Conservation (phyloP, 2,113 vertebrate species). For the Vulpes ferrilata region DNA sequence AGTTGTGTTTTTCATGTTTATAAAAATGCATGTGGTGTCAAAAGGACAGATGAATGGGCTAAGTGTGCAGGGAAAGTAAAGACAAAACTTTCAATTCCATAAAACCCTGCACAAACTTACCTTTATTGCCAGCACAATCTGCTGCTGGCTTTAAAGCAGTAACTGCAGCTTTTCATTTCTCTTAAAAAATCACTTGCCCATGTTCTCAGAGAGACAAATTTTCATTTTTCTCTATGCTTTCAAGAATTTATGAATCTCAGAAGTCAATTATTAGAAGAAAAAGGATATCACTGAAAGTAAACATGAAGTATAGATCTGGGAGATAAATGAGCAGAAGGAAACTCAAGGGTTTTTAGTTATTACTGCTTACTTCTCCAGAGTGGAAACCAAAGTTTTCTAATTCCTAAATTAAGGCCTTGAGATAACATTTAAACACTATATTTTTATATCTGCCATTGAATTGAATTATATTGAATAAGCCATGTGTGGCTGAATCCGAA, state of each 20-base stretch:
- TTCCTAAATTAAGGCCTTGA: conserved; percentile 68
- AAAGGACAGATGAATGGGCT: conserved; percentile 81
- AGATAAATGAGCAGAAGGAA: conserved; percentile 67
- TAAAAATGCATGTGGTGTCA: conserved; percentile 74
- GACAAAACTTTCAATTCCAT: conserved; percentile 83
- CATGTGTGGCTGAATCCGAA: conserved; percentile 11
- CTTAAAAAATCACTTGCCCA: conserved; percentile 66
- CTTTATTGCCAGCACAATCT: conserved; percentile 85
- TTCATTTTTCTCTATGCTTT: conserved; percentile 79
- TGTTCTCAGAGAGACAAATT: conserved; percentile 80
- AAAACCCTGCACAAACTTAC: conserved; percentile 75
- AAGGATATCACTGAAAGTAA: conserved; percentile 58
- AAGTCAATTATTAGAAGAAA: conserved; percentile 70
- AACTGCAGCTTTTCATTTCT: conserved; percentile 81
- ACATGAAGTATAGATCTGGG: conserved; percentile 62
- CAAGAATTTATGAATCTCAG: conserved; percentile 79
- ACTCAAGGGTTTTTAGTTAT: conserved; percentile 7
- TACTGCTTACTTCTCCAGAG: conserved; percentile 55
- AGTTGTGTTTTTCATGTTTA: conserved; percentile 78
- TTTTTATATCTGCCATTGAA: conserved; percentile 13
- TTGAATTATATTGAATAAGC: background rate
- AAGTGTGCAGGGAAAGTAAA: conserved; percentile 80
- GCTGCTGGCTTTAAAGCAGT: conserved; percentile 83
- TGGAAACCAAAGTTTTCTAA: conserved; percentile 57
- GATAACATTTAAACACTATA: conserved; percentile 37